Conservation (phyloP, 2,797 vertebrate species). For the Catharus ustulatus region DNA sequence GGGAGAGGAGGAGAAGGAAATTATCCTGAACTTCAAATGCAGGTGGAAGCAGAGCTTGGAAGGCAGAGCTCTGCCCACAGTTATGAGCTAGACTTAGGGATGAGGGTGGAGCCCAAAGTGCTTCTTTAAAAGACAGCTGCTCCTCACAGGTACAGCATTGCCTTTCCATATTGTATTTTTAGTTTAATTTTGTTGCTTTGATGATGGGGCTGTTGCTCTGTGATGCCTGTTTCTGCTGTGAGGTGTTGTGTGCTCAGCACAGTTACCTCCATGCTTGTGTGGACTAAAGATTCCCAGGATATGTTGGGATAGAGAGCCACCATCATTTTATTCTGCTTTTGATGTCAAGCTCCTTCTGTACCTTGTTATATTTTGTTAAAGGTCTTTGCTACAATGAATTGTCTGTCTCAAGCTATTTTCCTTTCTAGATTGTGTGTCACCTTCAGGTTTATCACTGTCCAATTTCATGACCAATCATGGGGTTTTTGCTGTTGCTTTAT, state of each 20-base stretch:
- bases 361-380: not conserved
- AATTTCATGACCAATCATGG: not conserved
- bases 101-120: not conserved
- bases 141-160: not conserved
- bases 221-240: not conserved
- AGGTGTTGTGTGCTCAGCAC: fast-evolving
- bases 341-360: not conserved
- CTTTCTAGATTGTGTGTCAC: not conserved
- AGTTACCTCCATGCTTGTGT: fast-evolving
- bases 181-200: not conserved
- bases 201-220: not conserved
- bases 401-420: not conserved
- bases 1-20: not conserved
- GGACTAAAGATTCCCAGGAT: not conserved
- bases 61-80: not conserved
- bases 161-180: fast-evolving
- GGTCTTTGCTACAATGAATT: not conserved
- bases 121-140: not conserved
- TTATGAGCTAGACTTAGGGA: not conserved
- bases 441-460: not conserved
- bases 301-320: not conserved
- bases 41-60: not conserved
- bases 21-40: not conserved
- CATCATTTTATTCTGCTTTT: not conserved
- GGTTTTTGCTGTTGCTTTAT: not conserved